These are phyloP conservation scores for Gulo gulo DNA, from an alignment of 2,113 vertebrate species.

Conservation along the genomic window DNA sequence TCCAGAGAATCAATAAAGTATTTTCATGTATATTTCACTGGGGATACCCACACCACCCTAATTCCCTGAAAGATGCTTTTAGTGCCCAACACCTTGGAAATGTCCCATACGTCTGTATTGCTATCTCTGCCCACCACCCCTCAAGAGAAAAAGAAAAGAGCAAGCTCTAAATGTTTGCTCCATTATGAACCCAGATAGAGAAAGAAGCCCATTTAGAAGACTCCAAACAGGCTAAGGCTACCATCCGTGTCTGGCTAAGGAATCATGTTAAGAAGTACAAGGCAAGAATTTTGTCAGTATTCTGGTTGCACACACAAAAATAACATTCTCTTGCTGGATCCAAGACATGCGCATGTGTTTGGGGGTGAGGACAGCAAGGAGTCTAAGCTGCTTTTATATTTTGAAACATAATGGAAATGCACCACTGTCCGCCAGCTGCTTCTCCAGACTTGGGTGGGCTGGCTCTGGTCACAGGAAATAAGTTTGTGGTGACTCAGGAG, in stretches of 20 bases:
- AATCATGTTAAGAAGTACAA: background rate
- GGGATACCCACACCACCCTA: background rate
- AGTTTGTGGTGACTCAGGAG: constrained; percentile 47
- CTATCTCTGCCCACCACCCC: background rate
- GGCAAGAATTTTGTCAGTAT: background rate
- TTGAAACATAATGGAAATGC: constrained; percentile 35
- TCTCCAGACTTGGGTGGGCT: constrained; percentile 45
- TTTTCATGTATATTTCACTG: background rate
- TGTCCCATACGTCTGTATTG: background rate
- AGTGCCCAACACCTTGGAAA: background rate
- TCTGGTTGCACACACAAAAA: background rate
- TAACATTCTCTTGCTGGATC: background rate
- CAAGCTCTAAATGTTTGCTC: background rate
- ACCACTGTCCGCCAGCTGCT: constrained; percentile 16
- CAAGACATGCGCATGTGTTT: background rate
- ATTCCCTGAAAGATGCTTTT: background rate
- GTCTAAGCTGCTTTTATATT: background rate
- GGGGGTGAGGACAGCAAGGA: background rate
- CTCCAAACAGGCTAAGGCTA: background rate
- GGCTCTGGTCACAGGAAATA: constrained; percentile 49
- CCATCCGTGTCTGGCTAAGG: background rate
- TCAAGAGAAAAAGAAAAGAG: background rate
- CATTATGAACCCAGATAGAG: background rate
- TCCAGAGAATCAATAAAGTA: background rate
- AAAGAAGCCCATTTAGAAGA: background rate